Evolutionary conservation across 2,797 vertebrate genomes (phyloP), one percentile per base, ranked within the genome.

Genomic region (Australoheros facetus): DNA sequence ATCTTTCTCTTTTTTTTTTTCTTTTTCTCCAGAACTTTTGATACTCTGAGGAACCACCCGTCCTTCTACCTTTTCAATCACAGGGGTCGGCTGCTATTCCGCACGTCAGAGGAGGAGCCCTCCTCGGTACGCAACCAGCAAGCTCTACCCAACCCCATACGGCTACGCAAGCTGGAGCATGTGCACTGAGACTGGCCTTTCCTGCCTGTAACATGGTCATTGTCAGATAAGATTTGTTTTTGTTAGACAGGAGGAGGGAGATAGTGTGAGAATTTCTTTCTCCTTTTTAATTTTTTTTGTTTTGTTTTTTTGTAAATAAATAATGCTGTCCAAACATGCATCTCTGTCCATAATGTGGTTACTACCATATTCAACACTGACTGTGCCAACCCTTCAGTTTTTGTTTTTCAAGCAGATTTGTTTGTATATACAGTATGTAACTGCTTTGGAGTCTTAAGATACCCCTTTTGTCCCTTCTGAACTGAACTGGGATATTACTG

Each of bases 51-150:
- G 94, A 99, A 99, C 95, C 98, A 99, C 79, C 98, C 97, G 0
- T 99, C 98, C 73, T 99, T 99, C 94, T 99, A 99, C 92, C 95
- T 99, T 89, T 99, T 99, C 96, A 99, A 99, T 87, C 98, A 99
- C 92, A 96, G 98, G 78, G 98, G 98, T 76, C 94, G 97, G 90
- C 95, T 98, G 89, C 91, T 99, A 75, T 99, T 98, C 94, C 94
- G 95, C 87, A 86, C 96, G 53, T 95, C 96, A 1, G 97, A 98
- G 72, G 94, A 96, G 82, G 95, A 96, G 90, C 93, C 95, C 1
- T 92, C 93, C 59, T 91, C 94, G 55, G 94, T 85, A 89, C 95
- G 94, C 92, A 96, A 94, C 83, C 95, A 96, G 91, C 96, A 97
- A 90, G 95, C 96, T 37, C 93, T 97, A 78, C 96, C 97, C 92